Conservation (phyloP, 2,113 vertebrate genomes). For the Oreocharis arfaki region DNA sequence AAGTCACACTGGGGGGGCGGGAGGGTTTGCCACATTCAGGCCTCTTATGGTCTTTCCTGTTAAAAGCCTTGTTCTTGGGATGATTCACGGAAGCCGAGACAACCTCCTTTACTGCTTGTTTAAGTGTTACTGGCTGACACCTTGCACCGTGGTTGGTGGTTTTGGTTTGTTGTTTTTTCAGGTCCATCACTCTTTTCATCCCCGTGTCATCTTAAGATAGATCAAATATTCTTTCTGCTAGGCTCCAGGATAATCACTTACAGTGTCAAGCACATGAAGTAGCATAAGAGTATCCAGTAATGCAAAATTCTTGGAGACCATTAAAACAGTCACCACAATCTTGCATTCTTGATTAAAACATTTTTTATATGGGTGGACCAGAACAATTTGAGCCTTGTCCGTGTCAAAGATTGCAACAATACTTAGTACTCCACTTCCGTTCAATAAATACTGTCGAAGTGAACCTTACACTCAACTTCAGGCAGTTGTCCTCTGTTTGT, state of each 20-base stretch:
- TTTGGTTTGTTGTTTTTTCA: not conserved
- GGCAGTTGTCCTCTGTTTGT: not conserved
- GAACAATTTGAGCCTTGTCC: not conserved
- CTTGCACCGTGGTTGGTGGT: not conserved
- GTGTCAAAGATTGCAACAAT: not conserved
- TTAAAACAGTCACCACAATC: not conserved
- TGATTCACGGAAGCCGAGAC: not conserved
- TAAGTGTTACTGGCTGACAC: not conserved
- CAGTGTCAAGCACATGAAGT: not conserved
- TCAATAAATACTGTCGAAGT: not conserved
- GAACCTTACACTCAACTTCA: not conserved
- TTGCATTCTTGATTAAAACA: not conserved
- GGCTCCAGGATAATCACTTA: not conserved
- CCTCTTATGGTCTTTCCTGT: not conserved
- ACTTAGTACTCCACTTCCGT: not conserved
- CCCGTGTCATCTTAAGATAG: not conserved
- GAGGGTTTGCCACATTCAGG: not conserved
- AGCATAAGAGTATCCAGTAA: not conserved
- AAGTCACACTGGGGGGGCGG: accelerated
- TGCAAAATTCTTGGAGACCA: not conserved
- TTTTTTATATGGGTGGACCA: not conserved
- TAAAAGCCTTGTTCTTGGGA: not conserved
- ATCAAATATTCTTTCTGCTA: not conserved
- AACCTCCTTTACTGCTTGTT: not conserved
- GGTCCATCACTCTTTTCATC: not conserved